Conservation (phyloP, 2,113 vertebrate genomes). For the Penelope pileata region DNA sequence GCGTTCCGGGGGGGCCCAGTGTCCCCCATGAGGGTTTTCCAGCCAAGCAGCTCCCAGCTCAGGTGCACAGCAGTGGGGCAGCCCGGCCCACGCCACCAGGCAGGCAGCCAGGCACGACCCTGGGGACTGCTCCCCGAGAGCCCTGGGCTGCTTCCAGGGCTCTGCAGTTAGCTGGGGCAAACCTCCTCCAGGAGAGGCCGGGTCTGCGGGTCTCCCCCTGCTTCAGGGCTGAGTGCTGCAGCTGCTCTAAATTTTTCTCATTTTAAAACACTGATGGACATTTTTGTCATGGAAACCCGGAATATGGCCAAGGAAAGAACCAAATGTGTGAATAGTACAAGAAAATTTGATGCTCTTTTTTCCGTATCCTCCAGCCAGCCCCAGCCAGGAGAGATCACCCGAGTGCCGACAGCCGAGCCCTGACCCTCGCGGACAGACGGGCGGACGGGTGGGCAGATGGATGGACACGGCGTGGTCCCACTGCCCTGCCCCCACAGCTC, state of each 20-base stretch:
- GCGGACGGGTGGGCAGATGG: background rate
- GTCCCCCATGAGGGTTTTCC: no score
- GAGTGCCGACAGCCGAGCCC: background rate
- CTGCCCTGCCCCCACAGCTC: background rate
- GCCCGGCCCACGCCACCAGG: background rate
- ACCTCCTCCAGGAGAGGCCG: background rate
- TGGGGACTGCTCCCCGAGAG: background rate
- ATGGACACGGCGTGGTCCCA: background rate
- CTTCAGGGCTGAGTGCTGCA: constrained; percentile 49
- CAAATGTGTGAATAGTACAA: background rate
- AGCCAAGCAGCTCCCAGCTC: background rate
- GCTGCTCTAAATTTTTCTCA: constrained; percentile 53
- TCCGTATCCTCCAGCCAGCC: background rate
- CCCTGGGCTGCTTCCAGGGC: background rate
- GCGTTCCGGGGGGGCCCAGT: no score
- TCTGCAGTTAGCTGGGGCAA: background rate
- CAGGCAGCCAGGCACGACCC: rapidly evolving
- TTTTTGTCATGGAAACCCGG: constrained; percentile 8
- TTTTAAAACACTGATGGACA: background rate
- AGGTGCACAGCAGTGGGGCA: rapidly evolving
- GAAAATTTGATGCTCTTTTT: constrained; percentile 21
- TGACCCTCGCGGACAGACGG: background rate
- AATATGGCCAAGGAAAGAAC: constrained; percentile 7
- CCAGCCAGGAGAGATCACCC: background rate
- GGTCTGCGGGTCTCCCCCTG: background rate